Conservation (phyloP, 2,888 invertebrate species). For the Congeria kusceri region DNA sequence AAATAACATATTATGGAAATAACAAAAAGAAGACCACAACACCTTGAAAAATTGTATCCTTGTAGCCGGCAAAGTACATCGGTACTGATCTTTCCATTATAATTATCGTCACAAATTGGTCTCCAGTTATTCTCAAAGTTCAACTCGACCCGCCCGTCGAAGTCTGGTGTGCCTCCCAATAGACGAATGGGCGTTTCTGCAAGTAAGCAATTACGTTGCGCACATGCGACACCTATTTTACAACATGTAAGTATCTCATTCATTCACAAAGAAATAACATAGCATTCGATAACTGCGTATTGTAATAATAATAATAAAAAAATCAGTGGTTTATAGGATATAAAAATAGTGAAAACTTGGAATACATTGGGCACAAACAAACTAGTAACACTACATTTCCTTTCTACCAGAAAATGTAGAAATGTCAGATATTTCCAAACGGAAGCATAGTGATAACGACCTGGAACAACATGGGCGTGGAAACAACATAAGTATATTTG, state of each 20-base stretch:
- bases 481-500: too few species aligned
- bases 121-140: conserved; percentile 21
- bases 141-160: conserved; percentile 18
- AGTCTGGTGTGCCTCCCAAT: conserved; percentile 13
- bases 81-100: conserved; percentile 14
- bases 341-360: too few species aligned
- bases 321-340: too few species aligned
- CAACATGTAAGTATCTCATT: background rate
- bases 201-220: background rate
- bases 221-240: background rate
- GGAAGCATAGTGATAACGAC: too few species aligned
- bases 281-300: too few species aligned
- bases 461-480: too few species aligned
- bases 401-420: too few species aligned
- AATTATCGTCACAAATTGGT: conserved; percentile 10
- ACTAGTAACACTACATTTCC: too few species aligned
- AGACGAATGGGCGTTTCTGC: conserved; percentile 20
- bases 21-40: background rate
- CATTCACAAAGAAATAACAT: background rate
- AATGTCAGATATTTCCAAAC: too few species aligned
- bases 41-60: conserved; percentile 2
- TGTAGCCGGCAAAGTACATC: conserved; percentile 22
- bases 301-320: too few species aligned
- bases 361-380: too few species aligned
- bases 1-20: background rate